These are phyloP conservation scores for Cheiracanthium punctorium DNA, from an alignment of 2,888 invertebrate genomes.

Conservation along the genomic window DNA sequence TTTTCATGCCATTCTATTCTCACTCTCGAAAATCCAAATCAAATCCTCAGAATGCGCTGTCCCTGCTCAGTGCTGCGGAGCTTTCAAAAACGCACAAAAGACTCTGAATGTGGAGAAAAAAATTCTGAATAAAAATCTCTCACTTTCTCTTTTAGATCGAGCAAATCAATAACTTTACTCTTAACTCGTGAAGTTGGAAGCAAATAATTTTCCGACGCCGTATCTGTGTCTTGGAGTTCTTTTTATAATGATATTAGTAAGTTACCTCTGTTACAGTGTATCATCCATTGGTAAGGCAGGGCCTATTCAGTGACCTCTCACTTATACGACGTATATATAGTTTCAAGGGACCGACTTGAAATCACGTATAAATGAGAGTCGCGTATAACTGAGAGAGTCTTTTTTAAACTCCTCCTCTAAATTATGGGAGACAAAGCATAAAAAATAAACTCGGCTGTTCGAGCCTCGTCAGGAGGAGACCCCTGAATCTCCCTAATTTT, in stretches of 20 bases:
- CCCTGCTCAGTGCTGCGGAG: not conserved
- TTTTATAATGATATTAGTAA: no score
- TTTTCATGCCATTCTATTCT: not conserved
- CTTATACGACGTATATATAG: not conserved
- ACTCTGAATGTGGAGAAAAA: not conserved
- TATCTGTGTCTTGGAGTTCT: constrained; percentile 67
- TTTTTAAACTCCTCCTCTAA: no score
- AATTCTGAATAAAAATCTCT: constrained; percentile 57
- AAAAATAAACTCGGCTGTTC: no score
- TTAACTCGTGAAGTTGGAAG: constrained; percentile 14
- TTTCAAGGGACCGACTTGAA: no score
- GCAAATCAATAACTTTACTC: constrained; percentile 55
- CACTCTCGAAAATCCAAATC: not conserved
- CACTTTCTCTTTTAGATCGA: constrained; percentile 33
- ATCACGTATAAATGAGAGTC: no score
- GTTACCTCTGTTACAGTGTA: no score
- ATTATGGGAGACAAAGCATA: no score
- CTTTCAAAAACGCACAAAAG: not conserved
- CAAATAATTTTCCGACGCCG: constrained; percentile 57
- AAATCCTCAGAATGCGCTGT: not conserved
- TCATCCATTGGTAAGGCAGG: no score
- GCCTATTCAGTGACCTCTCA: not conserved
- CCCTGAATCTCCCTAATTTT: no score
- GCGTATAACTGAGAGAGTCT: no score
- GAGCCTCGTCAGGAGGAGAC: no score